Conservation (phyloP, 2,113 vertebrate genomes). For the Scophthalmus maximus region DNA sequence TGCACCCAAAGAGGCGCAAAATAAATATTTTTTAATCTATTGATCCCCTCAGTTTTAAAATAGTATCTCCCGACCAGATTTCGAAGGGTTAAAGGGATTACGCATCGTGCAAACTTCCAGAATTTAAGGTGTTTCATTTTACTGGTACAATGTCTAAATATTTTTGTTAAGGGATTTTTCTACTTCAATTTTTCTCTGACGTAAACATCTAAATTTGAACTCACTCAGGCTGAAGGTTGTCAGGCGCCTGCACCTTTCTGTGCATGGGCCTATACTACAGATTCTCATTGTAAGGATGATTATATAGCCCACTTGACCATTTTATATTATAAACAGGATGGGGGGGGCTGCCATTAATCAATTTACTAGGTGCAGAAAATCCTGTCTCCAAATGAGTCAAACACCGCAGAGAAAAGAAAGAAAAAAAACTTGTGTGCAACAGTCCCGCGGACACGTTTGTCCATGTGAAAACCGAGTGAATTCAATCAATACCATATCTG, state of each 20-base stretch:
- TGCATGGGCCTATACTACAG: too few species aligned
- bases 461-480: not conserved
- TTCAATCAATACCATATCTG: conserved; percentile 66
- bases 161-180: too few species aligned
- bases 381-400: too few species aligned
- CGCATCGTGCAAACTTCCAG: too few species aligned
- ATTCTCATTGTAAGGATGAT: not conserved
- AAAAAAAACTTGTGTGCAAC: not conserved
- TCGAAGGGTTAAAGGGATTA: not conserved
- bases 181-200: too few species aligned
- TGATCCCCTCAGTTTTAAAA: conserved; percentile 25
- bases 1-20: not conserved
- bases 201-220: not conserved
- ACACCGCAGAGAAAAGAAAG: not conserved
- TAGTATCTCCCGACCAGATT: not conserved
- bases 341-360: too few species aligned
- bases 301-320: not conserved
- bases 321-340: too few species aligned
- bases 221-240: not conserved
- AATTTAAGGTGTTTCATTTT: too few species aligned
- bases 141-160: too few species aligned
- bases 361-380: too few species aligned
- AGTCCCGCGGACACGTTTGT: not conserved
- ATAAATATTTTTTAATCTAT: not conserved
- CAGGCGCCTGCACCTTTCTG: not conserved